Evolutionary conservation across 2,113 vertebrate species (phyloP).

Genomic region (Himantopus leucocephalus): DNA sequence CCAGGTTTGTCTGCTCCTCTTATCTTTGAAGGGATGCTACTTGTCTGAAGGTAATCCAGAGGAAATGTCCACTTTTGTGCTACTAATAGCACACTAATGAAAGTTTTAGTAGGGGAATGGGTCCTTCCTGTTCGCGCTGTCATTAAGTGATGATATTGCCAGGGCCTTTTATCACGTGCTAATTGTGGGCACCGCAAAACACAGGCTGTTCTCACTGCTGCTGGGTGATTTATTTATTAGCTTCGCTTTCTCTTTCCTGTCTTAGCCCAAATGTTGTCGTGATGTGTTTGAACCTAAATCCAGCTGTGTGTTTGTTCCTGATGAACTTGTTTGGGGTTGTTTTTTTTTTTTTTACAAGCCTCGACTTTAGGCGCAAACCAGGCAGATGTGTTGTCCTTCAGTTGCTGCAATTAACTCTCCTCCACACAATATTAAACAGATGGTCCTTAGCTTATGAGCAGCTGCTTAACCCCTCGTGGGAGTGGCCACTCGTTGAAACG

Average conservation of each 20-base stretch:
- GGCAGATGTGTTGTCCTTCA: neutral
- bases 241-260: neutral
- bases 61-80: neutral
- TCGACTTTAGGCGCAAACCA: neutral
- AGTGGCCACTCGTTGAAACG: neutral
- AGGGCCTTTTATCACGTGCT: neutral
- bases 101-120: neutral
- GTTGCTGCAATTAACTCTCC: neutral
- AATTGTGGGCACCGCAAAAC: neutral
- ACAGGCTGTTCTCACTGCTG: neutral
- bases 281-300: neutral
- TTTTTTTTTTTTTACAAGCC: neutral
- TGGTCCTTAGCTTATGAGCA: neutral
- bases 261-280: neutral
- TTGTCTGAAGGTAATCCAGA: neutral
- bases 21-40: neutral
- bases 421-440: neutral
- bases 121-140: neutral
- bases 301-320: neutral
- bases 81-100: neutral
- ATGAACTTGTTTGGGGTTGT: neutral
- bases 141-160: neutral
- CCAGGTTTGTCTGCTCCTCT: slow-evolving; percentile 77
- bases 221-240: neutral
- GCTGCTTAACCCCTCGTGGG: neutral